Conservation (phyloP, 2,797 vertebrate genomes). For the Odontamblyopus lacepedii region DNA sequence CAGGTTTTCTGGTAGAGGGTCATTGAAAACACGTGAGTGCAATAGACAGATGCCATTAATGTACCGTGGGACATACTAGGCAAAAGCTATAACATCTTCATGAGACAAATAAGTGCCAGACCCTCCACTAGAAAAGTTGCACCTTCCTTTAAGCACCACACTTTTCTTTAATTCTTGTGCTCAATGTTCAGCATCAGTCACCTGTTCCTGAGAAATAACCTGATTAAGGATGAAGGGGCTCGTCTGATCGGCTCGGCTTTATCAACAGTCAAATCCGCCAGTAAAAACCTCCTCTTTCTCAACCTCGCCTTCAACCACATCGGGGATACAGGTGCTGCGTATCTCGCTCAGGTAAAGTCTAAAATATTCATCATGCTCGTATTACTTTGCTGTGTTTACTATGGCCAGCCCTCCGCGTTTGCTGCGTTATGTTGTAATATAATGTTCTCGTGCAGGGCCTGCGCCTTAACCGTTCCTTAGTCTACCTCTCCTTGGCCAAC, state of each 20-base stretch:
- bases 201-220: conserved; percentile 83
- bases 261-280: conserved; percentile 69
- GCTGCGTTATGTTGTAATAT: not conserved
- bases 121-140: too few species aligned
- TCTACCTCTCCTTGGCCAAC: conserved; percentile 79
- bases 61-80: too few species aligned
- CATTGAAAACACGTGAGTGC: too few species aligned
- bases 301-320: conserved; percentile 87
- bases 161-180: conserved; percentile 21
- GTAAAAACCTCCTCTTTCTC: conserved; percentile 80
- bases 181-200: conserved; percentile 74
- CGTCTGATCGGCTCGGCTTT: conserved; percentile 80
- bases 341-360: conserved; percentile 80
- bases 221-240: conserved; percentile 78
- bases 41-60: too few species aligned
- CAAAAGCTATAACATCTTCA: too few species aligned
- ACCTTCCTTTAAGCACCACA: too few species aligned
- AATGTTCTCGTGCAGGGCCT: conserved; percentile 75
- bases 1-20: too few species aligned
- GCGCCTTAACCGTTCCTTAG: conserved; percentile 82
- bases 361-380: not conserved
- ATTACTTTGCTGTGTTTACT: not conserved
- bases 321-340: conserved; percentile 79
- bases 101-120: too few species aligned
- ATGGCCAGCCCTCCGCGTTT: not conserved